Evolutionary conservation across 2,888 invertebrate species (phyloP).

Genomic region (Germaria angustata): DNA sequence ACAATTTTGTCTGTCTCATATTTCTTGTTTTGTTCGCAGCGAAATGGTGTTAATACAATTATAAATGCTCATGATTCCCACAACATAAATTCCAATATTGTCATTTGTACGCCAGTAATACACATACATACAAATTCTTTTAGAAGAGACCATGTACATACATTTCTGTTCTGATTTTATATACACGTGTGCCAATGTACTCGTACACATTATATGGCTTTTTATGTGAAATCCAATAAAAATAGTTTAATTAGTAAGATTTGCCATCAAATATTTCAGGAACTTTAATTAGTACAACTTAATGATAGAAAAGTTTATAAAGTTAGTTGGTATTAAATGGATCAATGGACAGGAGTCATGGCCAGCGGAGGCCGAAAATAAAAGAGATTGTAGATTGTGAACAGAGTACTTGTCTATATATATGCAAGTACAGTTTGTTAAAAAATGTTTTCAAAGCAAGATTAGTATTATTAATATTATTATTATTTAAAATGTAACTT

Average conservation of each 20-base stretch:
- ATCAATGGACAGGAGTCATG: background rate
- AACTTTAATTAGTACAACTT: conserved; percentile 29
- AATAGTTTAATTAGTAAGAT: conserved; percentile 43
- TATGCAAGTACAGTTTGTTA: no score
- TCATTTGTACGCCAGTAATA: conserved; percentile 14
- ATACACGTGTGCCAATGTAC: background rate
- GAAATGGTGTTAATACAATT: conserved; percentile 51
- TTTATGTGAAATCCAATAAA: background rate
- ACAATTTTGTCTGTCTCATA: no score
- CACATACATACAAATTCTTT: background rate
- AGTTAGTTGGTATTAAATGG: conserved; percentile 3
- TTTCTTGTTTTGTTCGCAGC: background rate
- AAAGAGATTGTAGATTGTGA: no score
- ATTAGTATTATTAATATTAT: no score
- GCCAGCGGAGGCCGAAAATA: background rate
- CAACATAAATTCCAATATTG: conserved; percentile 60
- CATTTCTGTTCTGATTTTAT: background rate
- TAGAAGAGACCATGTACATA: background rate
- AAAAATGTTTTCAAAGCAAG: no score
- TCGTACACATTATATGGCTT: background rate
- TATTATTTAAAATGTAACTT: no score
- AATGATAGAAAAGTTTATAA: background rate
- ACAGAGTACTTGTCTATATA: no score
- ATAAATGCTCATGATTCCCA: conserved; percentile 44
- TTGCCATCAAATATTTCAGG: conserved; percentile 13